Evolutionary conservation across 2,113 vertebrate species (phyloP).

Genomic region (Dunckerocampus dactyliophorus): DNA sequence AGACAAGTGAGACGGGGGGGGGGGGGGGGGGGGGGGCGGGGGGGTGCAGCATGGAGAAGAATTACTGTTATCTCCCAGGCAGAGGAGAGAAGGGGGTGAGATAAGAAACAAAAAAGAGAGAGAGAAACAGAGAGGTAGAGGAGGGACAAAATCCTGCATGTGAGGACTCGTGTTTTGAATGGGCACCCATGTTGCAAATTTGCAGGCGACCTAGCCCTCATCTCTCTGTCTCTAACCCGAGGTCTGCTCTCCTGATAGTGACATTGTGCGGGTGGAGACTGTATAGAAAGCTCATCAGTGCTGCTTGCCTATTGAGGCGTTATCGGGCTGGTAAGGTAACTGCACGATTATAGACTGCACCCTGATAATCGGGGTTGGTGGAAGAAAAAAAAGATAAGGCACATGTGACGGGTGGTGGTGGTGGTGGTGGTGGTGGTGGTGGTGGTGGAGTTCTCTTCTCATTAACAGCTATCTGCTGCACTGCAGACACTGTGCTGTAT

Average conservation of each 20-base stretch:
- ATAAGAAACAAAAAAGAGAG: slow-evolving; percentile 88
- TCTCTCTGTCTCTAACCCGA: slow-evolving; percentile 47
- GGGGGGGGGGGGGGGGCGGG: slow-evolving; percentile 11
- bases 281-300: slow-evolving; percentile 97
- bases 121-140: slow-evolving; percentile 50
- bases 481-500: slow-evolving; percentile 88
- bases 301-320: slow-evolving; percentile 90
- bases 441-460: slow-evolving; percentile 84
- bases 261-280: slow-evolving; percentile 88
- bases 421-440: too few species aligned
- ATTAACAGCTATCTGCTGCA: slow-evolving; percentile 99
- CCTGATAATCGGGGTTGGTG: slow-evolving; percentile 85
- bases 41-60: slow-evolving; percentile 85
- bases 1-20: slow-evolving; percentile 32
- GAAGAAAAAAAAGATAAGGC: slow-evolving; percentile 95
- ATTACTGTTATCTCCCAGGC: slow-evolving; percentile 98
- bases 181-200: slow-evolving; percentile 77
- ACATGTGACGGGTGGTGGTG: not conserved
- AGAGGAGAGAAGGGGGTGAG: slow-evolving; percentile 88
- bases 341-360: slow-evolving; percentile 94
- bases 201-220: slow-evolving; percentile 72
- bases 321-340: slow-evolving; percentile 92
- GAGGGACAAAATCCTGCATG: slow-evolving; percentile 46
- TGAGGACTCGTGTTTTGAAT: slow-evolving; percentile 65
- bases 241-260: slow-evolving; percentile 85